Conservation (phyloP, 2,113 vertebrate genomes). For the Notothenia rossii region DNA sequence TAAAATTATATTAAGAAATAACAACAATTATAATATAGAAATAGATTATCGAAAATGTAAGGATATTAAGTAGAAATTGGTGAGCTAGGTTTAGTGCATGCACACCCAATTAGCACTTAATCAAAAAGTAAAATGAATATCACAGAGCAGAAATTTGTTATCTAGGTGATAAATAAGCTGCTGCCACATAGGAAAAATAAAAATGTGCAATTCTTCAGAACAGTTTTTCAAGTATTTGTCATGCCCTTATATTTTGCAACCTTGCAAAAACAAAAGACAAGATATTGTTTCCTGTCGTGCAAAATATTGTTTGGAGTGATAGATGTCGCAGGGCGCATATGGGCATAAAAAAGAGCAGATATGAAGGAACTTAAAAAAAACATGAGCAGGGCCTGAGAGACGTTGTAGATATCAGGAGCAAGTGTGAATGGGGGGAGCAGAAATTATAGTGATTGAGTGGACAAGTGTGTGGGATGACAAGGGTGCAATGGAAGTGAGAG, state of each 20-base stretch:
- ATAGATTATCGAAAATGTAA: background rate
- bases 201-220: background rate
- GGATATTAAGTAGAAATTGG: background rate
- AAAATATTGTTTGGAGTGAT: constrained; percentile 31
- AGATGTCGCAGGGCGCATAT: constrained; percentile 1
- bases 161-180: background rate
- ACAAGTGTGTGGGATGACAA: constrained; percentile 48
- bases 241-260: no score
- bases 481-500: constrained; percentile 32
- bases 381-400: constrained; percentile 32
- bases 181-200: background rate
- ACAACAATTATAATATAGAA: background rate
- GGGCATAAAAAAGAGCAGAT: constrained; percentile 18
- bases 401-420: constrained; percentile 12
- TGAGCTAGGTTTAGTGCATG: background rate
- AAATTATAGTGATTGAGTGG: constrained; percentile 62
- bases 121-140: background rate
- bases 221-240: no score
- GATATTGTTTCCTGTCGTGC: background rate
- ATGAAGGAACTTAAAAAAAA: constrained; percentile 39
- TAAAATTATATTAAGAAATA: background rate
- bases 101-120: background rate
- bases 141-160: background rate
- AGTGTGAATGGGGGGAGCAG: constrained; percentile 35
- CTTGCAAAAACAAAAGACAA: background rate